Evolutionary conservation across 2,888 invertebrate genomes (phyloP).

Genomic region (Ophion obscuratus): DNA sequence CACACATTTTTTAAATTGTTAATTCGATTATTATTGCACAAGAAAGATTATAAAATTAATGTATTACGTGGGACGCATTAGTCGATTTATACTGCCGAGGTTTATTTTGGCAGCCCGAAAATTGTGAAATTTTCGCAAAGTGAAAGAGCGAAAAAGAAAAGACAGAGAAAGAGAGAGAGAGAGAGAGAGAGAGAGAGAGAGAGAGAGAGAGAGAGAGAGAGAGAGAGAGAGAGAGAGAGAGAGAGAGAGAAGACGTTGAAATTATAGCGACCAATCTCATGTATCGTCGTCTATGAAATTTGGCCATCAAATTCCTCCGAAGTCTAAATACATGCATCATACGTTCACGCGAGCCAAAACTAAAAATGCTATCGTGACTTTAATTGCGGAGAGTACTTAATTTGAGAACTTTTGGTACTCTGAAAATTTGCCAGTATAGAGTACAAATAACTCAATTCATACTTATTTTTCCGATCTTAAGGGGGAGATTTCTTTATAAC

Average conservation of each 20-base stretch:
- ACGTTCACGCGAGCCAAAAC: slow-evolving; percentile 32
- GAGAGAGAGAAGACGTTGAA: slow-evolving; percentile 1
- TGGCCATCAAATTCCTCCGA: slow-evolving; percentile 32
- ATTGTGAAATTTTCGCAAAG: slow-evolving; percentile 41
- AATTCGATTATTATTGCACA: background rate
- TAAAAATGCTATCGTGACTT: background rate
- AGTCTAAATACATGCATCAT: background rate
- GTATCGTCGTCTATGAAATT: slow-evolving; percentile 34
- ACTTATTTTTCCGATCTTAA: too few relatives aligned
- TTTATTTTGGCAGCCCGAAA: slow-evolving; percentile 33
- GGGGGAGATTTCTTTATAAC: too few relatives aligned
- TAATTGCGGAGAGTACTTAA: background rate
- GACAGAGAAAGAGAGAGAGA: slow-evolving; percentile 12
- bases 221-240: too few relatives aligned
- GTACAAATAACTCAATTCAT: too few relatives aligned
- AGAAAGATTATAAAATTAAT: background rate
- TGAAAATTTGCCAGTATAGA: too few relatives aligned
- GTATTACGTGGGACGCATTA: background rate
- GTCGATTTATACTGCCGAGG: slow-evolving; percentile 5
- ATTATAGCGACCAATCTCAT: background rate
- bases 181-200: too few relatives aligned
- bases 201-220: too few relatives aligned
- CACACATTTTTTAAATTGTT: background rate
- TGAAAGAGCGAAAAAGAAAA: background rate
- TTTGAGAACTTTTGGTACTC: background rate